phyloP scores from a whole-genome alignment of 1,140 invertebrate genomes.

The Apis florea region DNA sequence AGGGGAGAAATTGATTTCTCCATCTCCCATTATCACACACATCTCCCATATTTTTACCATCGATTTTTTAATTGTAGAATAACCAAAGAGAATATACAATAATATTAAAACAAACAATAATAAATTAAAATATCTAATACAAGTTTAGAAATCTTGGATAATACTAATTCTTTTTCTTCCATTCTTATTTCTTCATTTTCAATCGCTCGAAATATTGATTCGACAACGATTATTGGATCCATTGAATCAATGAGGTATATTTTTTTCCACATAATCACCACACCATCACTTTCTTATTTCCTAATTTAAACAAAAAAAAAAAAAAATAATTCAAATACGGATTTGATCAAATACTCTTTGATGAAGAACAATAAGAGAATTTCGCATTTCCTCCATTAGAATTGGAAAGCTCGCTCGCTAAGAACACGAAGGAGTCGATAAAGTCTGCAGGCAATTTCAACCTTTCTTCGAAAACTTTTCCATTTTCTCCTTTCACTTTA shows the following conservation, averaged over 20 bases:
- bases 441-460: slow-evolving; percentile 27
- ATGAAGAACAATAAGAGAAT: neutral
- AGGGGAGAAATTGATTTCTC: neutral
- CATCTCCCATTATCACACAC: neutral
- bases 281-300: too few species aligned
- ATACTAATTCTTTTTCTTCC: too few species aligned
- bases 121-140: neutral
- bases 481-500: slow-evolving; percentile 39
- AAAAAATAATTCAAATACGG: neutral
- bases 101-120: neutral
- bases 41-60: too few species aligned
- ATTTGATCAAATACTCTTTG: slow-evolving; percentile 1
- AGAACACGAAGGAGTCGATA: slow-evolving; percentile 12
- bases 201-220: too few species aligned
- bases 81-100: neutral
- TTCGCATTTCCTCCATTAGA: neutral
- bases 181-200: too few species aligned
- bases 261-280: too few species aligned
- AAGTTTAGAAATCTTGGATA: neutral
- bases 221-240: too few species aligned
- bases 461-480: slow-evolving; percentile 38
- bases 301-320: neutral
- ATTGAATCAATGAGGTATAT: too few species aligned
- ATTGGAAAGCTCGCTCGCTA: too few species aligned
- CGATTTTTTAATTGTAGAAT: neutral